These are phyloP conservation scores for Meta bourneti DNA, from an alignment of 2,888 invertebrate genomes.

Conservation along the genomic window DNA sequence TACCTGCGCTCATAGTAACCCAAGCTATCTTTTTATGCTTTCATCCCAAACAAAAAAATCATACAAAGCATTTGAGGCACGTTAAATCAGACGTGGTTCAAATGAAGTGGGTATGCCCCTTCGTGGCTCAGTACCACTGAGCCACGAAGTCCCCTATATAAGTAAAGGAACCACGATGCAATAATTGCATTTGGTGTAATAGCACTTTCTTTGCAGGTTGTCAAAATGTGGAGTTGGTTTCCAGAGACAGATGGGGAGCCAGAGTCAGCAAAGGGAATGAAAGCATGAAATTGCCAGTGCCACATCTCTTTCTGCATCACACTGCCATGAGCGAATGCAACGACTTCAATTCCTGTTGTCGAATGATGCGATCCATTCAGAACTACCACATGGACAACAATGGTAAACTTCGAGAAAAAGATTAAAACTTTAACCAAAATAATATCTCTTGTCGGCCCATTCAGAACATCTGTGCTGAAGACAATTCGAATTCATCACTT, in stretches of 20 bases:
- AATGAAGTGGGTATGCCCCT: too few relatives aligned
- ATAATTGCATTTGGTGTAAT: too few relatives aligned
- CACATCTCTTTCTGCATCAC: slow-evolving; percentile 79
- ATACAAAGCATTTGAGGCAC: too few relatives aligned
- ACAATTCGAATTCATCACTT: neutral
- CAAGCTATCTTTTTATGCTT: too few relatives aligned
- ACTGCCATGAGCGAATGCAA: slow-evolving; percentile 82
- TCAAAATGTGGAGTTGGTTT: slow-evolving; percentile 71
- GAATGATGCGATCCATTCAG: slow-evolving; percentile 84
- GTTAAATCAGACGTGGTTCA: too few relatives aligned
- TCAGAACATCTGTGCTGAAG: too few relatives aligned
- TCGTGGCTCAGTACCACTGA: too few relatives aligned
- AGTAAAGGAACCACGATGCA: too few relatives aligned
- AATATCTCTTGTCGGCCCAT: neutral
- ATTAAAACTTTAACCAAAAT: neutral
- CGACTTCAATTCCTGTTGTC: slow-evolving; percentile 53
- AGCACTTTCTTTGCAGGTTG: slow-evolving; percentile 7
- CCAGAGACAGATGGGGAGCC: slow-evolving; percentile 79
- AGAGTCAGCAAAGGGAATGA: slow-evolving; percentile 77
- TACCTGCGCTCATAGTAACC: too few relatives aligned
- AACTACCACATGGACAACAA: slow-evolving; percentile 86
- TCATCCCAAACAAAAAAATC: too few relatives aligned
- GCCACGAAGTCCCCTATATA: too few relatives aligned
- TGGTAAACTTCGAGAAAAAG: slow-evolving; percentile 14
- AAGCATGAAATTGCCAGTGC: slow-evolving; percentile 78